Evolutionary conservation across 1,140 invertebrate species (phyloP), one percentile per base, ranked within the genome.

Genomic region (Elymnias hypermnestra): DNA sequence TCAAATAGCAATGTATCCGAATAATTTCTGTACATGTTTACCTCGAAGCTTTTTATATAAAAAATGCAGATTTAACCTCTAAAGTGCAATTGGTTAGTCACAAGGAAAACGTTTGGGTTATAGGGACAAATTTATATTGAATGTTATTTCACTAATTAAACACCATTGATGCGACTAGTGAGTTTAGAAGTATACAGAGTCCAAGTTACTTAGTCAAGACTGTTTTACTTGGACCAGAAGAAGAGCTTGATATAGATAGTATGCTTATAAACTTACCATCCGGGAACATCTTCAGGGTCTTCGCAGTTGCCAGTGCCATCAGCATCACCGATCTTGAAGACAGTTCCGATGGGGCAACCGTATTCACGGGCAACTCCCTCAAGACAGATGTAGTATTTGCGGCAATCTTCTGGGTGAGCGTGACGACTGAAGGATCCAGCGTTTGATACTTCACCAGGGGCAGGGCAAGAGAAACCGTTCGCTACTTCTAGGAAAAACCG

Each of bases 321-420:
- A 60, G 91, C 77, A 63, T 94, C 93, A 35, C 95, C 95, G 74
- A 97, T 97, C 84, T 97, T 97, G 93, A 97, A 98, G 7, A 97
- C 96, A 12, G 95, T 97, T 48, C 96, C 96, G 70, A 98, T 95
- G 57, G 95, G 95, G 87, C 96, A 98, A 43, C 96, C 96, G 81
- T 98, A 98, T 82, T 97, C 95, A 60, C 96, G 90, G 46, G 96
- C 93, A 38, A 92, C 92, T 50, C 94, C 94, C 75, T 97, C 95
- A 31, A 97, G 82, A 76, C 95, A 97, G 86, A 96, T 95, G 89
- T 95, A 98, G 87, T 97, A 98, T 78, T 97, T 97, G 63, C 96
- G 91, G 90, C 96, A 97, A 81, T 97, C 96, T 46, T 97, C 95
- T 35, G 95, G 95, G 86, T 98, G 96, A 49, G 95, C 94, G 86